These are phyloP conservation scores for Stigmatopora argus DNA, from an alignment of 2,113 vertebrate genomes.

Conservation along the genomic window DNA sequence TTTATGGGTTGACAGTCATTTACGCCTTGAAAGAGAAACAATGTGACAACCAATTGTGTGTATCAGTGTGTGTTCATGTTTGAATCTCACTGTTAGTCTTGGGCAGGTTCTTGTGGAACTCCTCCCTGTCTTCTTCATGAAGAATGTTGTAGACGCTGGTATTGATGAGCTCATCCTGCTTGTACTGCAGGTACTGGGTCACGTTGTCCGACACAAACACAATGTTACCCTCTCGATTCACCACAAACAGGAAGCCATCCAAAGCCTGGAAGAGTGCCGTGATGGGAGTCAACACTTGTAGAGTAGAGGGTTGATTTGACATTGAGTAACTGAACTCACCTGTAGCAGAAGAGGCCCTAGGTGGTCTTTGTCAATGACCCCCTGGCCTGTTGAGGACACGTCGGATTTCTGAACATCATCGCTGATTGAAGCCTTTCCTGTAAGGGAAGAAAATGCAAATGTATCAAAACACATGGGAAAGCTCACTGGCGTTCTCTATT, in stretches of 20 bases:
- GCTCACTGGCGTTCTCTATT: constrained; percentile 23
- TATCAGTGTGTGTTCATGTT: constrained; percentile 13
- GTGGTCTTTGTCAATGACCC: constrained; percentile 94
- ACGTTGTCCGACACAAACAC: constrained; percentile 97
- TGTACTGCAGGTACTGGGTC: constrained; percentile 91
- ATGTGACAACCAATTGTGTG: too few relatives aligned
- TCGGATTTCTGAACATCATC: constrained; percentile 96
- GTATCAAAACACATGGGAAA: constrained; percentile 10
- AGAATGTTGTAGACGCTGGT: constrained; percentile 89
- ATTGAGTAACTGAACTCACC: constrained; percentile 53
- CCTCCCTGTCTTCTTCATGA: constrained; percentile 88
- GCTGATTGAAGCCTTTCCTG: constrained; percentile 83
- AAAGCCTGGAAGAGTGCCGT: constrained; percentile 71
- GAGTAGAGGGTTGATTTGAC: constrained; percentile 1
- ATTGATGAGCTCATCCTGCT: constrained; percentile 92
- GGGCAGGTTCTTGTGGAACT: constrained; percentile 92
- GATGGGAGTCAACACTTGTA: constrained; percentile 16
- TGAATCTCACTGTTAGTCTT: constrained; percentile 82
- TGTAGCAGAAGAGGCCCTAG: constrained; percentile 89
- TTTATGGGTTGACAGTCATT: too few relatives aligned
- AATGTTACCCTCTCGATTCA: constrained; percentile 92
- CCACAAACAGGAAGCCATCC: constrained; percentile 93
- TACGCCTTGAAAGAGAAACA: too few relatives aligned
- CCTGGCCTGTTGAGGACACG: constrained; percentile 93
- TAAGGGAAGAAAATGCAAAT: not conserved